These are phyloP conservation scores for Nilaparvata lugens DNA, from an alignment of 1,140 invertebrate genomes.

Conservation along the genomic window DNA sequence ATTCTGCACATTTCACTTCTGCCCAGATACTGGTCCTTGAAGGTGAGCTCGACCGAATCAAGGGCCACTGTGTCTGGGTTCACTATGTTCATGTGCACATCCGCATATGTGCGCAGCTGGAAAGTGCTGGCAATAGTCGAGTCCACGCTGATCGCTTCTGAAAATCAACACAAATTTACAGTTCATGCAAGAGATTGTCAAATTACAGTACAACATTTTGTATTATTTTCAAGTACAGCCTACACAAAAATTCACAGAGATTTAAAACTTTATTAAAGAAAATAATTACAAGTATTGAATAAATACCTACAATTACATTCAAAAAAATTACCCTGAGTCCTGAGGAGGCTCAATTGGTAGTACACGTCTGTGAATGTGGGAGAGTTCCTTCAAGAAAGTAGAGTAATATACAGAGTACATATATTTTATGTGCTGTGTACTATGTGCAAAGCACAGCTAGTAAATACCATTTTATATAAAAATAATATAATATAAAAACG, in stretches of 20 bases:
- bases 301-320: background rate
- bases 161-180: conserved; percentile 23
- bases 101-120: conserved; percentile 68
- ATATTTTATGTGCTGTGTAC: too few relatives aligned
- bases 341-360: background rate
- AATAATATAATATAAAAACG: too few relatives aligned
- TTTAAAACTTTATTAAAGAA: too few relatives aligned
- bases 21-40: conserved; percentile 97
- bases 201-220: background rate
- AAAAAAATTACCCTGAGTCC: background rate
- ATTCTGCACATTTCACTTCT: conserved; percentile 99
- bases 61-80: conserved; percentile 75
- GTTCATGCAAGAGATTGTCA: background rate
- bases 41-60: conserved; percentile 92
- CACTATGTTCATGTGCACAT: conserved; percentile 74
- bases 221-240: background rate
- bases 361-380: too few relatives aligned
- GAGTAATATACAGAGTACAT: too few relatives aligned
- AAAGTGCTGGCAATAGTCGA: conserved; percentile 80
- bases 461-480: too few relatives aligned
- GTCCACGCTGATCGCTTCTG: conserved; percentile 85
- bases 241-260: background rate
- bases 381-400: too few relatives aligned
- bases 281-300: too few relatives aligned
- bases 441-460: too few relatives aligned